Base-by-base conservation (phyloP, 35 echinoderm and acorn worm species). In the Stichopus chloronotus region DNA sequence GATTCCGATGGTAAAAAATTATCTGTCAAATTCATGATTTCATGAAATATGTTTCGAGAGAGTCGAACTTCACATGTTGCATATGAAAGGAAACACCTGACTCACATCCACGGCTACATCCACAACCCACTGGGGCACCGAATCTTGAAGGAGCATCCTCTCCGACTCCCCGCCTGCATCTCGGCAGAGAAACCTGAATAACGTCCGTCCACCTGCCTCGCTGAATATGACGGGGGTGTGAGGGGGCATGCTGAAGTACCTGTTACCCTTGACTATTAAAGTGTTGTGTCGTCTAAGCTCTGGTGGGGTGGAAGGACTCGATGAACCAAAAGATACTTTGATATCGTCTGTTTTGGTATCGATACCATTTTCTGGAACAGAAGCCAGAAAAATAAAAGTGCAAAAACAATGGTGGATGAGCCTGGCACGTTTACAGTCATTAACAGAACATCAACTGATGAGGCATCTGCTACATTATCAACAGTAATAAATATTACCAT, bases 181-280 rank as follows among this genome's bases (percentile, higher is more conserved):
- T 59, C 95, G 58, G 74, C 97, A 99, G 57, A 99, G 92, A 57
- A 99, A 99, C 54, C 97, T 94, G 61, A 99, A 99, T 23, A 99
- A 80, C 11, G 97, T 99, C 25, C 97, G 92, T 56, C 97, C 97
- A 16, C 95, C 94, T 9, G 96, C 93, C 89, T 99, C 97, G 65
- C 97, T 95, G 87, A 99, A 95, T 79, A 99, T 99, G 17, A 99
- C 97, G 3, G 97, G 97, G 25, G 97, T 99, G 88, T 99, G 97
- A 25, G 60, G 56, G 0, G 95, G 94, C 59, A 99, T 92, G 63
- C 97, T 99, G 92, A 99, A 99, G 65, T 99, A 99, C 8, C 97
- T 83, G 81, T 99, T 99, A 5, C 97, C 97, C 81, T 94, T 98
- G 13, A 90, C 83, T 9, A 95, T 90, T n/a, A 92, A 60, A 4